Base-by-base conservation (phyloP, 2,888 invertebrate species). In the Metallyticus violacea region DNA sequence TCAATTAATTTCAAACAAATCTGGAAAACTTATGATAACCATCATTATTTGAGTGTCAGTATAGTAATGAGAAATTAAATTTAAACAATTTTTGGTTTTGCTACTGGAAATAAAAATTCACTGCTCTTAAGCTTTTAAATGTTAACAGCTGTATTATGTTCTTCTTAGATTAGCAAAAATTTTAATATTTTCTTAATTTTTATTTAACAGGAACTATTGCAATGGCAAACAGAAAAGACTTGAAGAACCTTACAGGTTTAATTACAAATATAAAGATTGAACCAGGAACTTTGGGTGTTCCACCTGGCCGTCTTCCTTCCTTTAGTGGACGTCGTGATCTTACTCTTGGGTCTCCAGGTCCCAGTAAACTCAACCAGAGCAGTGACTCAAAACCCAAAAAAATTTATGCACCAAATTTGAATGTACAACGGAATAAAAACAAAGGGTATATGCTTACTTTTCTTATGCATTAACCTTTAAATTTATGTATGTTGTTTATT, bases 351-450 rank as follows among this genome's bases (percentile, higher is more conserved):
- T 91, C 91, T 27, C 28, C 76, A 2, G 81, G 80, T 1, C 27
- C 79, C 3, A 79, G 78, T 26, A 80, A 27, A 80, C 6, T 77
- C 25, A 80, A 29, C n/a, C 90, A 89, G 85, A 86, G 90, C 22
- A 91, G 91, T 86, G 88, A 89, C 82, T 91, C 91, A 80, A 91
- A 90, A 87, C 87, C 90, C 1, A 91, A 91, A 85, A 91, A 90
- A 88, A 85, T 91, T 5, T 91, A 91, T 81, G 90, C 89, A 4
- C 92, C 92, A 40, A 92, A 92, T 88, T 85, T 91, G 30, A 91
- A 91, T 89, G 91, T 90, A n/a, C 91, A 91, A 82, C 90, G 91
- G 85, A 90, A 89, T 81, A 92, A 90, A 85, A 91, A 90, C 87
- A 90, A 91, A 88, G 91, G 91, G 91, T 86, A 25, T n/a, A n/a